Conservation (phyloP, 2,888 invertebrate species). For the Drosophila setosimentum region DNA sequence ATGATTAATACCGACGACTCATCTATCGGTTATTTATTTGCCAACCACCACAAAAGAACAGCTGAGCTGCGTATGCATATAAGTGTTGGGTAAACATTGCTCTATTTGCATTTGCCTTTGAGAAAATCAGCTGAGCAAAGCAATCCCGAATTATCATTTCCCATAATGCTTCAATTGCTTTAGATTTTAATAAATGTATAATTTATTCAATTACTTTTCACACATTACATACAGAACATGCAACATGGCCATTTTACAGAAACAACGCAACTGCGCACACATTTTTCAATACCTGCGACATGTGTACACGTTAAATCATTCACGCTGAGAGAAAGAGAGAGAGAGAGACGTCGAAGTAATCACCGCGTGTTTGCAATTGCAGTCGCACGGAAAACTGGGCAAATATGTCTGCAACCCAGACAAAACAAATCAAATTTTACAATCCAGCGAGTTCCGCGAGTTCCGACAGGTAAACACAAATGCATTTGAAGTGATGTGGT, state of each 20-base stretch:
- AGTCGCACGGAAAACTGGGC: slow-evolving; percentile 39
- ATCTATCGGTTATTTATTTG: background rate
- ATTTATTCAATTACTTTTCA: slow-evolving; percentile 1
- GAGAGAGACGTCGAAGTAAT: slow-evolving; percentile 54
- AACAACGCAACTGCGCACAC: slow-evolving; percentile 54
- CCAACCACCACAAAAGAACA: slow-evolving; percentile 21
- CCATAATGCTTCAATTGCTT: background rate
- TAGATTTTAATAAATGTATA: background rate
- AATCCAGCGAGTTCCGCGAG: slow-evolving; percentile 94
- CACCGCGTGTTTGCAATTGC: slow-evolving; percentile 73
- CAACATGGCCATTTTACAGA: background rate
- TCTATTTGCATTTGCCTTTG: slow-evolving; percentile 1
- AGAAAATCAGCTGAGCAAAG: slow-evolving; percentile 23
- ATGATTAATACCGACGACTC: background rate
- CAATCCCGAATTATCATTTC: background rate
- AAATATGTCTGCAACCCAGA: slow-evolving; percentile 78
- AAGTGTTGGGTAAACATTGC: slow-evolving; percentile 23
- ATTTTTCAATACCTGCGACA: slow-evolving; percentile 36
- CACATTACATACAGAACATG: background rate
- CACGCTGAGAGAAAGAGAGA: slow-evolving; percentile 16
- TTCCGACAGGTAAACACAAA: slow-evolving; percentile 91
- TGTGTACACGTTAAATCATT: slow-evolving; percentile 26
- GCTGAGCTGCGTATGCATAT: slow-evolving; percentile 22
- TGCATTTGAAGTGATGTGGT: slow-evolving; percentile 20
- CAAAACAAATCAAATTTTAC: slow-evolving; percentile 88